phyloP scores from a whole-genome alignment of 2,888 invertebrate genomes.

The Pherbina coryleti region DNA sequence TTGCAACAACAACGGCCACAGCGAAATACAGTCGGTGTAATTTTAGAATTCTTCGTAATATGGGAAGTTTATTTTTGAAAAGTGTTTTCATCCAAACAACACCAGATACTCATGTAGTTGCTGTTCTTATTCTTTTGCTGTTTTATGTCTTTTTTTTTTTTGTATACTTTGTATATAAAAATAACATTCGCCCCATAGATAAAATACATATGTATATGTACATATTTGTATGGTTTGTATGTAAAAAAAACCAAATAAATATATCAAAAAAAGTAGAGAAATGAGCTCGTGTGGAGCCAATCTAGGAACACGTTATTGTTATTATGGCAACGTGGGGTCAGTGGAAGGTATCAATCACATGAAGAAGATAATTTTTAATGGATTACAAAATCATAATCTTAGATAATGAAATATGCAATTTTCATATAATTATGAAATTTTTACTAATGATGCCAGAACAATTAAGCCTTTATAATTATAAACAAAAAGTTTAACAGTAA shows the following conservation, averaged over 20 bases:
- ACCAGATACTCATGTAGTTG: constrained; percentile 22
- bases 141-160: neutral
- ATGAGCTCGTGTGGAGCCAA: constrained; percentile 8
- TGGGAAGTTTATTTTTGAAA: constrained; percentile 56
- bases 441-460: neutral
- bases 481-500: neutral
- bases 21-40: constrained; percentile 48
- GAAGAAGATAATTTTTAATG: too few species aligned
- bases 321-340: constrained; percentile 24
- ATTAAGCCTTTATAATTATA: too few species aligned
- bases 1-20: constrained; percentile 34
- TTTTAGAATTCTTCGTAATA: constrained; percentile 61
- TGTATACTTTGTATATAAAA: neutral
- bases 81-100: constrained; percentile 41
- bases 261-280: neutral
- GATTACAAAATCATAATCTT: too few species aligned
- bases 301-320: neutral
- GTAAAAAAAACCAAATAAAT: neutral
- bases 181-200: constrained; percentile 12
- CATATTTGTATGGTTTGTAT: too few species aligned
- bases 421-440: constrained; percentile 9
- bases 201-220: neutral
- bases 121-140: neutral
- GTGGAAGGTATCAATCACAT: too few species aligned
- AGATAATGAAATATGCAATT: neutral